Base-by-base conservation (phyloP, 2,797 vertebrate genomes). In the Poeciliopsis paucimaculata region DNA sequence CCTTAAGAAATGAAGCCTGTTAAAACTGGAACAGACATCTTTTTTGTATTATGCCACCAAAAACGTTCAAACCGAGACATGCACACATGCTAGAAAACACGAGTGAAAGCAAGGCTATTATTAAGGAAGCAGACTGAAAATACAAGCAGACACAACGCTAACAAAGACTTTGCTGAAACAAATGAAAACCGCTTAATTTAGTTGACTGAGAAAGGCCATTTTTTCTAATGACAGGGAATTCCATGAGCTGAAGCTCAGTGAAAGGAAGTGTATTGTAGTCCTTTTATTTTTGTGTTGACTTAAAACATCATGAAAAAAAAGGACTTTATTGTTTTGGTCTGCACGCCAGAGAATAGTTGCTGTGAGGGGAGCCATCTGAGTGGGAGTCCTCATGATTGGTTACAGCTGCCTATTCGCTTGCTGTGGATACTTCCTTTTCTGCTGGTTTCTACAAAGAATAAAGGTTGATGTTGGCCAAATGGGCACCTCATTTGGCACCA, bases 61-160 rank as follows among this genome's bases (percentile, higher is more conserved):
- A 86, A 89, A 91, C 81, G 26, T 84, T 82, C 82, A 90, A 90
- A 92, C 83, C 84, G 74, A 83, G 83, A 74, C 72, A 46, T 57
- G 53, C 86, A 87, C 5, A 53, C 81, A 76, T 51, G 77, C 82
- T 26, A 41, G 62, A 80, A 90, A 76, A 81, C 78, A 82, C 76
- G 88, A 91, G 87, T 86, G 84, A 83, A 82, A 84, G 86, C 88
- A 90, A 91, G 87, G 92, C 91, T 94, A 89, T 93, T 82, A 94
- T 95, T 94, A 94, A 85, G 80, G 60, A 16, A 78, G 86, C 84
- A 89, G 89, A 89, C 91, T 88, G 87, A 82, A 92, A 90, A 90
- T 85, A 85, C 78, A 83, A 87, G 85, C 79, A 83, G 87, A 88
- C 82, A 80, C 46, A 72, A 75, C 89, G 87, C 85, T 82, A 90